Conservation (phyloP, 2,888 invertebrate genomes). For the Drosophila meridiana region DNA sequence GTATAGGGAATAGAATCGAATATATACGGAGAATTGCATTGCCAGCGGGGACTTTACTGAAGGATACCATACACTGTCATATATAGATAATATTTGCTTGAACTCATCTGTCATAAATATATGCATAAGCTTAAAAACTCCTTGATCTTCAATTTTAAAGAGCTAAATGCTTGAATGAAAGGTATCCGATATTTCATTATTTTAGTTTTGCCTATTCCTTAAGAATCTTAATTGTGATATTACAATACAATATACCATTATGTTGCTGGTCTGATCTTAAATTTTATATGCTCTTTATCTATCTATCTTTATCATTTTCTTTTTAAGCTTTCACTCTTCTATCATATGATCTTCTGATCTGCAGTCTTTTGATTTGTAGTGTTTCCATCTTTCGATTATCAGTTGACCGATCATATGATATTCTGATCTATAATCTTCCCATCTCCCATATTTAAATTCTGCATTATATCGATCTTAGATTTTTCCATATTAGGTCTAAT, state of each 20-base stretch:
- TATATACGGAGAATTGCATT: not conserved
- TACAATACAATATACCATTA: too few species aligned
- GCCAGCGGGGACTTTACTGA: not conserved
- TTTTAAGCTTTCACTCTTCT: not conserved
- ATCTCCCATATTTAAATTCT: not conserved
- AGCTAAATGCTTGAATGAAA: not conserved
- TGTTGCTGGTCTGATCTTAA: not conserved
- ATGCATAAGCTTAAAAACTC: too few species aligned
- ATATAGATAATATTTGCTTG: not conserved
- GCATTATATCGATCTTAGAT: not conserved
- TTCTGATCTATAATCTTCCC: not conserved
- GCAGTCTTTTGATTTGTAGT: not conserved
- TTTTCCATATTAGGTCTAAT: not conserved
- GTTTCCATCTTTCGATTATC: not conserved
- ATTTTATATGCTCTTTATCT: not conserved
- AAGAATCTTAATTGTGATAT: not conserved
- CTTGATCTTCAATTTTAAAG: not conserved
- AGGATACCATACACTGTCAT: not conserved
- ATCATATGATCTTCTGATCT: not conserved
- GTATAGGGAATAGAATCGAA: slow-evolving; percentile 3
- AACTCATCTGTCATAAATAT: not conserved
- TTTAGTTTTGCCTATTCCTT: not conserved
- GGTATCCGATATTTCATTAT: not conserved
- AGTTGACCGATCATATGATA: not conserved
- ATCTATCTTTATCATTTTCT: not conserved